Percentiles rank a stretch among this genome's conserved stretches.
Evolutionary conservation across 1,140 invertebrate species (phyloP).

Genomic region (Macrobrachium nipponense): DNA sequence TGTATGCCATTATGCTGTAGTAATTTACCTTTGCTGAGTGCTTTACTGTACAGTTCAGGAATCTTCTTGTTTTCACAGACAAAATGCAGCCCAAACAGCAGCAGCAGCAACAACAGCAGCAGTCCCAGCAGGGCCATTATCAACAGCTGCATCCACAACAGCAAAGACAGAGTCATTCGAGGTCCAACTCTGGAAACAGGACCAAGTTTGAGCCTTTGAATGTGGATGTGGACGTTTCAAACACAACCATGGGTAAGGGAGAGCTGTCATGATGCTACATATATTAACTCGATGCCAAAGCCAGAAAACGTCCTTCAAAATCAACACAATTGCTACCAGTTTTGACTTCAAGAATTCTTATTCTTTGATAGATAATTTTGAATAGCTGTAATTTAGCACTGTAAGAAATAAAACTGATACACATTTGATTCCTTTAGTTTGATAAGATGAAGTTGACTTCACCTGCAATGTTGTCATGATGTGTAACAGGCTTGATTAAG

Average conservation of each 20-base stretch:
- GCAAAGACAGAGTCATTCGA: constrained; percentile 47
- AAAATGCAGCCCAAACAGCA: constrained; percentile 56
- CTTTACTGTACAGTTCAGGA: no score
- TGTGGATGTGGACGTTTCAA: constrained; percentile 51
- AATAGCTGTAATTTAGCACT: no score
- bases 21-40: no score
- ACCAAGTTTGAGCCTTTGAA: constrained; percentile 53
- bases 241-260: constrained; percentile 51
- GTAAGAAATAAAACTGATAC: no score
- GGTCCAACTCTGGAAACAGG: constrained; percentile 53
- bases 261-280: not conserved
- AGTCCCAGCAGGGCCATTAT: constrained; percentile 3
- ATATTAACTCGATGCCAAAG: not conserved
- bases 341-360: constrained; percentile 12
- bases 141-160: constrained; percentile 11
- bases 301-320: not conserved
- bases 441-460: no score
- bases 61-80: constrained; percentile 2
- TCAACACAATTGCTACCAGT: not conserved
- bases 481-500: no score
- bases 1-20: not conserved
- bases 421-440: no score
- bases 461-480: no score
- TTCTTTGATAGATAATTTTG: no score
- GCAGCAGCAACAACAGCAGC: constrained; percentile 34